phyloP scores from a whole-genome alignment of 2,797 vertebrate genomes.

The Anomalospiza imberbis region DNA sequence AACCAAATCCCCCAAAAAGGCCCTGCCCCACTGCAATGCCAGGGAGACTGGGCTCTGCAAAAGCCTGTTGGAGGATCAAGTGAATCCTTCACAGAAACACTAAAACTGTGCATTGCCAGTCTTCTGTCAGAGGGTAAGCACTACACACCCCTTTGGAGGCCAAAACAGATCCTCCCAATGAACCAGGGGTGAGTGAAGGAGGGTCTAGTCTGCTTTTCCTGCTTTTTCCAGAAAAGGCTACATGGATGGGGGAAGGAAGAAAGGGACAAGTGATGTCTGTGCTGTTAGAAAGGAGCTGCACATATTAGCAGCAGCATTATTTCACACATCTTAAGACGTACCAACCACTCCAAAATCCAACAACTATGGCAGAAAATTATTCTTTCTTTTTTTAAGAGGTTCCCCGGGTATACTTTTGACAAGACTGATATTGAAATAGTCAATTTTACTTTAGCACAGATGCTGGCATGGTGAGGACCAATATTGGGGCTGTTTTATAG shows the following conservation, averaged over 20 bases:
- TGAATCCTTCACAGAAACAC: not conserved
- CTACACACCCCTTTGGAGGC: not conserved
- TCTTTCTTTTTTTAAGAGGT: not conserved
- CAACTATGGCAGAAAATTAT: not conserved
- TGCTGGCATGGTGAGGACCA: not conserved
- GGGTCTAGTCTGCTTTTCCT: not conserved
- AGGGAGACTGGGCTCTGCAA: not conserved
- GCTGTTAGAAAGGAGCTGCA: not conserved
- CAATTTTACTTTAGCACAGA: not conserved
- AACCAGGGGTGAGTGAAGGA: accelerated
- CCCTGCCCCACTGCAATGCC: accelerated
- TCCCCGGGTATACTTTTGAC: not conserved
- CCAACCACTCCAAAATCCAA: not conserved
- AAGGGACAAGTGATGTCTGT: not conserved
- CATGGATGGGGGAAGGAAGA: not conserved
- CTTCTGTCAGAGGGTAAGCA: not conserved
- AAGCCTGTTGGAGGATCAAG: not conserved
- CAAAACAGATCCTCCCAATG: not conserved
- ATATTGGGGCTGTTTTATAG: not conserved
- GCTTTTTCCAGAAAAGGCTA: not conserved
- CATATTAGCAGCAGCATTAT: not conserved
- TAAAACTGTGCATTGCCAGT: not conserved
- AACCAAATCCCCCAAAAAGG: not conserved
- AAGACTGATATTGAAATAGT: not conserved
- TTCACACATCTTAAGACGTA: not conserved